Evolutionary conservation across 1,140 invertebrate genomes (phyloP).

Genomic region (Lasioglossum albipes): DNA sequence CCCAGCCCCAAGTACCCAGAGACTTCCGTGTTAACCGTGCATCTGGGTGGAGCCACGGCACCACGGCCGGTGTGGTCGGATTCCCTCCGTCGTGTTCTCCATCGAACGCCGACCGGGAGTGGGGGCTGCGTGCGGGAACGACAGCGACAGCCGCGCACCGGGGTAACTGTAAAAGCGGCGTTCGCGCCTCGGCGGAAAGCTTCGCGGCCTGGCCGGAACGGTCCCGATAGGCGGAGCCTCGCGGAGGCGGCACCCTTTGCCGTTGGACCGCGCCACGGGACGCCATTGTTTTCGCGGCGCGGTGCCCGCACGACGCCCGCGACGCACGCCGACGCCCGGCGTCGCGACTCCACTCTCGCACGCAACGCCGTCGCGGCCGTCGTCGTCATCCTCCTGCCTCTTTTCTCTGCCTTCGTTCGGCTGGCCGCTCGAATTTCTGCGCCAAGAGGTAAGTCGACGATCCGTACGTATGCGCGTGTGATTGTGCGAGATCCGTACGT

Average conservation of each 20-base stretch:
- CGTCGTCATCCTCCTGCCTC: conserved; percentile 42
- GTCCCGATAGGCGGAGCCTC: conserved; percentile 15
- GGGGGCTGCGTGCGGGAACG: not conserved
- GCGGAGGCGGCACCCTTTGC: conserved; percentile 41
- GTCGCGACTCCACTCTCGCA: conserved; percentile 73
- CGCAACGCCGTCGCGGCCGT: conserved; percentile 63
- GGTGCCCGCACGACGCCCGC: conserved; percentile 22
- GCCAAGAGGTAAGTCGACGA: conserved; percentile 46
- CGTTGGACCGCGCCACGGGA: conserved; percentile 48
- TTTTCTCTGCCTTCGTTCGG: conserved; percentile 47
- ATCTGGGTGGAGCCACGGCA: conserved; percentile 45
- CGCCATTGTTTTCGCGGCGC: conserved; percentile 70
- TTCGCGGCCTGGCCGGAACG: too few relatives aligned
- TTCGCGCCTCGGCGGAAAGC: not conserved
- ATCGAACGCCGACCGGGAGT: not conserved
- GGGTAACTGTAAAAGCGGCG: not conserved
- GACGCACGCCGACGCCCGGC: conserved; percentile 65
- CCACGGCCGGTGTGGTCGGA: conserved; percentile 31
- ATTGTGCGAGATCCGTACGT: not conserved
- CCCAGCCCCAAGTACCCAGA: too few relatives aligned
- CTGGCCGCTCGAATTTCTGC: conserved; percentile 47
- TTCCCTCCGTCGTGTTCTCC: too few relatives aligned
- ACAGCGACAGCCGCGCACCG: conserved; percentile 31
- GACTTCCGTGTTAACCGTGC: not conserved
- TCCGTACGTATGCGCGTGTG: conserved; percentile 7